These are phyloP conservation scores for Pyrgus malvae DNA, from an alignment of 2,888 invertebrate species.

Conservation along the genomic window DNA sequence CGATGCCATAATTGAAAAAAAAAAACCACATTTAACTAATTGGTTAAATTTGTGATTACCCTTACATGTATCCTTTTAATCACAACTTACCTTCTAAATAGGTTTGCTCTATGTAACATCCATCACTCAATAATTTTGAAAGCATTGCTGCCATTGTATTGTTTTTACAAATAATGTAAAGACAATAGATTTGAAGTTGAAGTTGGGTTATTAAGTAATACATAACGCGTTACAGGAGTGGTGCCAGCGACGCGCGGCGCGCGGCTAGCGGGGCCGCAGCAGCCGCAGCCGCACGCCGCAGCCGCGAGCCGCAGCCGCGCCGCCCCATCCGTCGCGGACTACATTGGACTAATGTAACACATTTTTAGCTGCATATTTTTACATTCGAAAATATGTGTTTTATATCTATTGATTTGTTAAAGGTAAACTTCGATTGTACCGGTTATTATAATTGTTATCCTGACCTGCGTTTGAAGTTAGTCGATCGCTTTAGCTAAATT, in stretches of 20 bases:
- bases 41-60: no score
- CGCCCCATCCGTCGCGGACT: constrained; percentile 4
- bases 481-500: constrained; percentile 27
- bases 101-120: no score
- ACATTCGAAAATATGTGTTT: constrained; percentile 23
- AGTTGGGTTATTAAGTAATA: no score
- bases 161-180: no score
- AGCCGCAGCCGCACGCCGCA: neutral
- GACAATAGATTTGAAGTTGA: no score
- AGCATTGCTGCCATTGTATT: no score
- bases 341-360: constrained; percentile 26
- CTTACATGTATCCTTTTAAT: no score
- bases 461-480: constrained; percentile 20
- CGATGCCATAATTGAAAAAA: no score
- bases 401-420: constrained; percentile 35
- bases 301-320: neutral
- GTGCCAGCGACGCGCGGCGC: neutral
- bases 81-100: no score
- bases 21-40: no score
- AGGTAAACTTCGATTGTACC: constrained; percentile 10
- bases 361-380: constrained; percentile 22
- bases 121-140: no score
- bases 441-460: constrained; percentile 24
- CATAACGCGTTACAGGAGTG: neutral
- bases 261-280: neutral